Conservation (phyloP, 2,888 invertebrate genomes). For the Cenopis cana region DNA sequence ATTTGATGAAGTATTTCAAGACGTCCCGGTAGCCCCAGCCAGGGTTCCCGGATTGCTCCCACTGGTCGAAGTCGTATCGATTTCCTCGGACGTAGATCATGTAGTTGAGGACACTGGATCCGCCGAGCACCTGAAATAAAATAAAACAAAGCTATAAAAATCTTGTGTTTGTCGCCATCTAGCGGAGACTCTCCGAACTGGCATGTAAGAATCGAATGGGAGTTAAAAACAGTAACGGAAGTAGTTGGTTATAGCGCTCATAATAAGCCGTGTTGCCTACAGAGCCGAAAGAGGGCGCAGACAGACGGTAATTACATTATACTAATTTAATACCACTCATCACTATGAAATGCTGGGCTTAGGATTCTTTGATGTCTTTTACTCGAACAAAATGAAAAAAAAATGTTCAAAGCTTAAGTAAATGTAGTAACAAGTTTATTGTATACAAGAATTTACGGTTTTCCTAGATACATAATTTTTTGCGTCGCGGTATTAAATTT, state of each 20-base stretch:
- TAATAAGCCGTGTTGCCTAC: neutral
- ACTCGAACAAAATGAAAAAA: neutral
- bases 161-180: slow-evolving; percentile 31
- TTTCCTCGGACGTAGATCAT: slow-evolving; percentile 96
- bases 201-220: neutral
- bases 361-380: slow-evolving; percentile 24
- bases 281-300: slow-evolving; percentile 26
- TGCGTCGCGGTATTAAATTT: too few species aligned
- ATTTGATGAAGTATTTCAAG: slow-evolving; percentile 95
- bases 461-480: too few species aligned
- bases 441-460: too few species aligned
- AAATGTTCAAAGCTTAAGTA: neutral
- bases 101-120: slow-evolving; percentile 94
- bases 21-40: slow-evolving; percentile 95
- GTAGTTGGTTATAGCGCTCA: neutral
- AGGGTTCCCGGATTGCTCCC: slow-evolving; percentile 94
- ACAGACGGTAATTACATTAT: neutral
- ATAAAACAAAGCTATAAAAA: neutral
- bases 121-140: slow-evolving; percentile 89
- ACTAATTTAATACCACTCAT: neutral
- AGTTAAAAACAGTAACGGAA: neutral
- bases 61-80: slow-evolving; percentile 93
- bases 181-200: neutral
- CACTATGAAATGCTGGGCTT: neutral
- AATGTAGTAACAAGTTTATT: neutral